Percentiles rank a stretch among this genome's conserved stretches.
Evolutionary conservation across 2,888 invertebrate species (phyloP).

Genomic region (Aspidapion aeneum): DNA sequence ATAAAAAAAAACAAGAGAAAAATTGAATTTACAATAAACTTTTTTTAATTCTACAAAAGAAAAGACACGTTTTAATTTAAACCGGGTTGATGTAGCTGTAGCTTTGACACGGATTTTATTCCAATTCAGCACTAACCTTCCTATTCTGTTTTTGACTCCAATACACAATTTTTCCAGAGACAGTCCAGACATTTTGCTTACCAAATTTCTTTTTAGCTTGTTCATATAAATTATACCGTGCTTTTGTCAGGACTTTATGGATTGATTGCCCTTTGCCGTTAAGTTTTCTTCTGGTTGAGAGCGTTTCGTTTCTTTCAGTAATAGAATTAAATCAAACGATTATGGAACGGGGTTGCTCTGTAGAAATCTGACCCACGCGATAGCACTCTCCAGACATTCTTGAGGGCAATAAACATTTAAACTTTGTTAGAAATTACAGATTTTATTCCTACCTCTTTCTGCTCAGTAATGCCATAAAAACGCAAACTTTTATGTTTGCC

Average conservation of each 20-base stretch:
- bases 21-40: neutral
- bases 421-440: neutral
- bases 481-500: neutral
- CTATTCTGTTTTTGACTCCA: neutral
- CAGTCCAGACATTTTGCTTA: neutral
- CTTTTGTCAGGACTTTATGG: neutral
- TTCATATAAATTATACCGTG: neutral
- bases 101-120: neutral
- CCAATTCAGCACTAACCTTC: neutral
- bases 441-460: neutral
- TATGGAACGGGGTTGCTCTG: neutral
- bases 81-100: neutral
- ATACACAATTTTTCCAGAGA: neutral
- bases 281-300: neutral
- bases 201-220: neutral
- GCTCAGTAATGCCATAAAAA: neutral
- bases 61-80: neutral
- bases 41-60: neutral
- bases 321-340: neutral
- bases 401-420: neutral
- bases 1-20: neutral
- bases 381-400: neutral
- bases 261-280: neutral
- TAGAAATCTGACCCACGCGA: neutral
- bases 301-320: neutral